A percentile compares a stretch with the other conserved stretches of the same genome.
Evolutionary conservation across 1,140 invertebrate genomes (phyloP).

Genomic region (Dermatophagoides farinae): DNA sequence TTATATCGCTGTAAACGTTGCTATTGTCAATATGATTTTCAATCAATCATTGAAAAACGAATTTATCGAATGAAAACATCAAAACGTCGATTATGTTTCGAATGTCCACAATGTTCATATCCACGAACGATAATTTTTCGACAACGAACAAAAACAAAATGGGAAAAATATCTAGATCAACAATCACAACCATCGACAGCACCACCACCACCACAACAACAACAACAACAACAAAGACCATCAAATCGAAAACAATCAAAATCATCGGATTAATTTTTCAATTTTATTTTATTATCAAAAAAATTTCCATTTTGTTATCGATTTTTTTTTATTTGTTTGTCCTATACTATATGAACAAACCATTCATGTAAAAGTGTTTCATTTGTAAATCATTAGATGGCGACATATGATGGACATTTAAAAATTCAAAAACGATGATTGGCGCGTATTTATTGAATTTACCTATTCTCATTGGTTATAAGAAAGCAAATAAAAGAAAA

Average conservation of each 20-base stretch:
- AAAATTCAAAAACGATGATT: no score
- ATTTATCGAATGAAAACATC: not conserved
- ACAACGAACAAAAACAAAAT: not conserved
- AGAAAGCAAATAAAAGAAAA: no score
- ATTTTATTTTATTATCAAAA: no score
- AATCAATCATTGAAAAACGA: not conserved
- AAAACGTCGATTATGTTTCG: not conserved
- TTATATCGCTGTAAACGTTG: constrained; percentile 2
- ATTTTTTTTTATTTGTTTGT: no score
- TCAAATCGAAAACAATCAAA: not conserved
- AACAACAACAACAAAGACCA: not conserved
- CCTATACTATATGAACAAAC: no score
- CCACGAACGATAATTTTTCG: not conserved
- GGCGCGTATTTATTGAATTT: no score
- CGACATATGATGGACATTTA: no score
- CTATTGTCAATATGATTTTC: constrained; percentile 1
- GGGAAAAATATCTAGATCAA: not conserved
- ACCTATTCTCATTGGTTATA: no score
- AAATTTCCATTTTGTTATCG: no score
- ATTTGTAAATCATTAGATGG: no score
- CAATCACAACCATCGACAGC: not conserved
- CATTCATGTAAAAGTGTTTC: no score
- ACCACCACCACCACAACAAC: not conserved
- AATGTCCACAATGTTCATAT: not conserved
- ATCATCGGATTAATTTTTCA: no score